Evolutionary conservation across 2,888 invertebrate species (phyloP), one percentile per base, ranked within the genome.

Genomic region (Coleophora deauratella): DNA sequence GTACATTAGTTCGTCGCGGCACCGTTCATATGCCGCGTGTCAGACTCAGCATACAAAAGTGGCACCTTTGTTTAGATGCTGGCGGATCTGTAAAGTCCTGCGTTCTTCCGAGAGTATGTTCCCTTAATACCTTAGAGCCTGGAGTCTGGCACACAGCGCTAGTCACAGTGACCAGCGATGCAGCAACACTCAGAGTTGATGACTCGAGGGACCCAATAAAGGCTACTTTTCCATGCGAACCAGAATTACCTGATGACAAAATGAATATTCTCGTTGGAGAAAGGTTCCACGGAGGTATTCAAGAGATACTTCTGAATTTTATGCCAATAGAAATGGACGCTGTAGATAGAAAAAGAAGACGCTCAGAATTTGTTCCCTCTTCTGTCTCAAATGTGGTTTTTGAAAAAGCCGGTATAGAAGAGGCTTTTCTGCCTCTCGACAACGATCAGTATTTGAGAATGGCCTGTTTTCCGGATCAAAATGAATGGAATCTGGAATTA

Each of bases 261-360:
- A 58, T 80, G 32, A 62, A 68, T 44, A 68, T 86, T 52, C 60
- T 51, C 43, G 55, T 87, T 3, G 87, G 87, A 7, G 77, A 80
- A 54, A 72, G 63, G 50, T 67, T 85, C 41, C 76, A 74, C 28
- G 87, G 87, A 1, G 77, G 79, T 57, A 63, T 87, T 38, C 81
- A 87, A 53, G 78, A 82, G 50, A 34, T 87, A 8, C 65, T 74
- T 28, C 52, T 87, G 11, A 87, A 87, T 54, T 87, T 86, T 50
- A 72, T 69, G 32, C 75, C 78, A 1, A 49, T 87, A 31, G 59
- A 57, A 40, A 58, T 84, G 49, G 54, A 57, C 15, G 53, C 66
- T 27, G 60, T 64, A 43, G 57, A 57, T 36, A 49, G 62, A 35
- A 45, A 42, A 44, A 40, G 44, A 30, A 54, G 40, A 12, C 47